phyloP scores from a whole-genome alignment of 2,888 invertebrate genomes.

The Nomada flava region DNA sequence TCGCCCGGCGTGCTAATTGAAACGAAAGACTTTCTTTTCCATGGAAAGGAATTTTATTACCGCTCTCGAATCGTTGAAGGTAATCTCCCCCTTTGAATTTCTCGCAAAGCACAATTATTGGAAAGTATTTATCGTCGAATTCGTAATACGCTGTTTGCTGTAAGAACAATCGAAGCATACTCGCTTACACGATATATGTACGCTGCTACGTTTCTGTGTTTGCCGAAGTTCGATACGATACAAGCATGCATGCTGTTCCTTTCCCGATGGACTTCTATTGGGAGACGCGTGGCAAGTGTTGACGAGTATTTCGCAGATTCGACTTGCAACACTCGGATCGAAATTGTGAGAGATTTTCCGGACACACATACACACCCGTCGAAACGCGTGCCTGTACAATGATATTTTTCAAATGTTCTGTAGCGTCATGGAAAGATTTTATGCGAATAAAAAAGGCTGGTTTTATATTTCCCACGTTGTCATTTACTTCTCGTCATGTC shows the following conservation, averaged over 20 bases:
- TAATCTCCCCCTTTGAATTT: neutral
- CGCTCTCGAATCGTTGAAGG: neutral
- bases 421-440: slow-evolving; percentile 56
- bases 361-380: slow-evolving; percentile 13
- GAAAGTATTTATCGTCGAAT: neutral
- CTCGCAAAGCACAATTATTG: neutral
- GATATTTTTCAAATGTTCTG: slow-evolving; percentile 69
- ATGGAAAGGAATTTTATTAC: neutral
- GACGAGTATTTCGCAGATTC: slow-evolving; percentile 21
- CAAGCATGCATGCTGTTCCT: neutral
- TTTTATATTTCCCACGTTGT: slow-evolving; percentile 54
- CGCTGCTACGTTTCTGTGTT: neutral
- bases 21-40: neutral
- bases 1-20: neutral
- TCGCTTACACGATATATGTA: neutral
- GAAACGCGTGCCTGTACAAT: slow-evolving; percentile 68
- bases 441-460: slow-evolving; percentile 68
- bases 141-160: neutral
- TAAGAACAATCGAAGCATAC: neutral
- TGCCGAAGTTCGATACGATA: slow-evolving; percentile 1
- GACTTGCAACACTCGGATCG: slow-evolving; percentile 9
- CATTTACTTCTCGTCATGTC: neutral
- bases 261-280: neutral
- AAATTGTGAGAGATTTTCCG: slow-evolving; percentile 32
- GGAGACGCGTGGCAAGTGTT: slow-evolving; percentile 7